phyloP scores from a whole-genome alignment of 2,888 invertebrate genomes.

The Buathra laborator region DNA sequence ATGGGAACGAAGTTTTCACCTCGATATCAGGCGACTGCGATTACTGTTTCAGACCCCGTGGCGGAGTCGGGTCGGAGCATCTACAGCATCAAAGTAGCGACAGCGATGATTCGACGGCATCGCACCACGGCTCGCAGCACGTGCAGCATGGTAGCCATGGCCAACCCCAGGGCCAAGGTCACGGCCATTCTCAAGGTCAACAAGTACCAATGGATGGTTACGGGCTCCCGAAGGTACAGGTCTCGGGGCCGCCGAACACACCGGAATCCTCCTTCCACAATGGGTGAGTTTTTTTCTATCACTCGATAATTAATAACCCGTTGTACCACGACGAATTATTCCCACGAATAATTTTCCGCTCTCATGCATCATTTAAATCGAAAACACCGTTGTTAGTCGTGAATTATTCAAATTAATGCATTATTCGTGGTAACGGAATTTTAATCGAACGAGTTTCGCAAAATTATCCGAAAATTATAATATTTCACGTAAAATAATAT shows the following conservation, averaged over 20 bases:
- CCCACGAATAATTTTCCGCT: background rate
- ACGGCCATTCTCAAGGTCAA: constrained; percentile 73
- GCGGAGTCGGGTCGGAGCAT: constrained; percentile 81
- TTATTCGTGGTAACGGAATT: background rate
- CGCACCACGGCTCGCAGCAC: constrained; percentile 72
- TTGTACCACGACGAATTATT: background rate
- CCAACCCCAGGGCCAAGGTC: constrained; percentile 73
- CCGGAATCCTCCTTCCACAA: constrained; percentile 79
- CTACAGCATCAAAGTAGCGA: constrained; percentile 78
- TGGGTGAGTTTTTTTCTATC: constrained; percentile 76
- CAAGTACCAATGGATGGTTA: constrained; percentile 75
- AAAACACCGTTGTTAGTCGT: background rate
- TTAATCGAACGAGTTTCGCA: background rate
- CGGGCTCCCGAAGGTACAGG: constrained; percentile 81
- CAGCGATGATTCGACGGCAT: constrained; percentile 82
- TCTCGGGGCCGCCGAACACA: constrained; percentile 80
- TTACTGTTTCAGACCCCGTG: constrained; percentile 80
- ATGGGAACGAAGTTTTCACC: background rate
- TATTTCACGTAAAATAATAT: background rate
- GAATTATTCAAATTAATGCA: background rate
- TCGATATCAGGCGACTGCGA: constrained; percentile 36
- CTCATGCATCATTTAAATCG: background rate
- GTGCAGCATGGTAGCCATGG: constrained; percentile 70
- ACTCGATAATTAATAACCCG: background rate
- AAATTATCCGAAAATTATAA: background rate